Evolutionary conservation across 2,888 invertebrate species (phyloP).

Genomic region (Eueremaeus valkanovi): DNA sequence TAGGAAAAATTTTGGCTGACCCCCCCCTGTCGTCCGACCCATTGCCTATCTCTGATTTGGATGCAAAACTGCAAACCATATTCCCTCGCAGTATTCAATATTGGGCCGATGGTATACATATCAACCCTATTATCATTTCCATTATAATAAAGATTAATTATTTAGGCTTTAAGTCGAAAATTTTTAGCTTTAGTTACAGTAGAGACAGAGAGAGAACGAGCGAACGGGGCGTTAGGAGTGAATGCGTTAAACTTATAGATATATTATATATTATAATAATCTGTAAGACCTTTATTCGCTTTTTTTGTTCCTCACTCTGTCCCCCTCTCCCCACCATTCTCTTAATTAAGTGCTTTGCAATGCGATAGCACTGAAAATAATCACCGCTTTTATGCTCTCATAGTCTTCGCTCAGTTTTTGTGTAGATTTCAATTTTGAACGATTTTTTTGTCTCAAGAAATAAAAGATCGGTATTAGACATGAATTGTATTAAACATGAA

Average conservation of each 20-base stretch:
- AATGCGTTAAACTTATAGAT: slow-evolving; percentile 32
- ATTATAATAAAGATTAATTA: slow-evolving; percentile 32
- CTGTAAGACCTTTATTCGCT: too few species aligned
- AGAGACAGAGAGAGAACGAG: slow-evolving; percentile 7
- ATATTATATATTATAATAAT: slow-evolving; percentile 33
- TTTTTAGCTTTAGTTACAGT: slow-evolving; percentile 18
- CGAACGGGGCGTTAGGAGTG: slow-evolving; percentile 30
- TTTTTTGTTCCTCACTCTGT: slow-evolving; percentile 7
- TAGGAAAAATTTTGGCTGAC: too few species aligned
- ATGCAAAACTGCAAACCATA: too few species aligned
- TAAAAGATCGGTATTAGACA: slow-evolving; percentile 24
- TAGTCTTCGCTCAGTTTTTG: slow-evolving; percentile 1
- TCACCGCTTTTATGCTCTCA: slow-evolving; percentile 25
- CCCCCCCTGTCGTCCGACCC: too few species aligned
- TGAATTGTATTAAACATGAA: slow-evolving; percentile 19
- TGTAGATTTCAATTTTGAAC: slow-evolving; percentile 19
- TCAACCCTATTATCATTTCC: slow-evolving; percentile 31
- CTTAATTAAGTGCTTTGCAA: slow-evolving; percentile 32
- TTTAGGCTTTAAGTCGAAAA: slow-evolving; percentile 28
- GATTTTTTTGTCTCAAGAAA: background rate
- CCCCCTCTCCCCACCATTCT: slow-evolving; percentile 12
- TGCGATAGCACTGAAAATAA: slow-evolving; percentile 29
- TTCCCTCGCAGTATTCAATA: background rate
- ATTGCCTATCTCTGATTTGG: too few species aligned
- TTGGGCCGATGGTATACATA: slow-evolving; percentile 17